Evolutionary conservation across 64 coral and sea anemone species (phyloP).

Genomic region (Stylophora pistillata): DNA sequence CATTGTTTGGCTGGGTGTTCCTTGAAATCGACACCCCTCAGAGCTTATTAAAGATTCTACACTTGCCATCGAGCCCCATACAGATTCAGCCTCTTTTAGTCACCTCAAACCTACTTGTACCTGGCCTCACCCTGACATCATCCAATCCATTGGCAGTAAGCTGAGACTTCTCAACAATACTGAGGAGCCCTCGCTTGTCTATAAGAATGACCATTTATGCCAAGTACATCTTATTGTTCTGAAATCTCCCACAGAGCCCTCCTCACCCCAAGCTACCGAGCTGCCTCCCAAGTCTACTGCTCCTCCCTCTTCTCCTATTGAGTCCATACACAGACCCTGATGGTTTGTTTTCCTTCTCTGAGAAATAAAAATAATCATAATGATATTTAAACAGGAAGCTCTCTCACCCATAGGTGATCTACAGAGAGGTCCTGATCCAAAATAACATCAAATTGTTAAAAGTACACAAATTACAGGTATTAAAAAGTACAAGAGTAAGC

Average conservation of each 20-base stretch:
- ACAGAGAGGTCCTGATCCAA: too few species aligned
- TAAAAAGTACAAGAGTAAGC: too few species aligned
- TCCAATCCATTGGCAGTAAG: constrained; percentile 44
- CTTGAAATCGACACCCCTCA: constrained; percentile 48
- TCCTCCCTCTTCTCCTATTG: not conserved
- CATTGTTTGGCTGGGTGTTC: constrained; percentile 43
- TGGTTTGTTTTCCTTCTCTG: not conserved
- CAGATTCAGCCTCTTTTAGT: constrained; percentile 16
- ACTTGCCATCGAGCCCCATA: constrained; percentile 38
- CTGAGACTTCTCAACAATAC: constrained; percentile 31
- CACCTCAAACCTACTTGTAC: constrained; percentile 9
- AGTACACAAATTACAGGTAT: too few species aligned
- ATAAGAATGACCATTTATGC: constrained; percentile 52
- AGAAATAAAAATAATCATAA: too few species aligned
- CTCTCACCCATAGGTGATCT: too few species aligned
- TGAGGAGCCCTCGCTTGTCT: constrained; percentile 7
- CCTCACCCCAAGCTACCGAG: not conserved
- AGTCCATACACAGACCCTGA: constrained; percentile 15
- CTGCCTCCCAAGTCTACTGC: not conserved
- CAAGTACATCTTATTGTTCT: constrained; percentile 13
- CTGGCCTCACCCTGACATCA: constrained; percentile 55
- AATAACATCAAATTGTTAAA: too few species aligned
- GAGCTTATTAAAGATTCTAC: constrained; percentile 32
- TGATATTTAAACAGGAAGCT: too few species aligned
- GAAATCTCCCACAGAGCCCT: not conserved